Conservation (phyloP, 2,797 vertebrate genomes). For the Choloepus didactylus region DNA sequence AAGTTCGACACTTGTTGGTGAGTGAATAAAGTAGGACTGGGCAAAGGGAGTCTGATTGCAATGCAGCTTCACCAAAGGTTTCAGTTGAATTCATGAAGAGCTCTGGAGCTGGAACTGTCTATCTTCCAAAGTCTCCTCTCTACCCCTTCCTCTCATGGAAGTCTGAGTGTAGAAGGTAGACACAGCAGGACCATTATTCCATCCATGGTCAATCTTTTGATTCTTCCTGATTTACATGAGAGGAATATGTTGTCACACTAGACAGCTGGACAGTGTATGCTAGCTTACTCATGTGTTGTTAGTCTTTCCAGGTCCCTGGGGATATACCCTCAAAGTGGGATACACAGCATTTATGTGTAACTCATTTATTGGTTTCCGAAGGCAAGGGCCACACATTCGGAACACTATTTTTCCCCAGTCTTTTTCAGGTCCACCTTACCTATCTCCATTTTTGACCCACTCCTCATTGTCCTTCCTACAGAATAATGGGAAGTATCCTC, state of each 20-base stretch:
- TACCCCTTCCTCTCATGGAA: background rate
- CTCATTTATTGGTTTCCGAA: background rate
- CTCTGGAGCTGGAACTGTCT: background rate
- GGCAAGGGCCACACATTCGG: background rate
- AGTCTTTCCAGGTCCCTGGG: background rate
- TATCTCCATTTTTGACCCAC: background rate
- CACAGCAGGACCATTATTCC: background rate
- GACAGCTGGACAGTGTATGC: background rate
- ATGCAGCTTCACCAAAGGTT: background rate
- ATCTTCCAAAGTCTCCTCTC: background rate
- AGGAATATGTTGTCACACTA: background rate
- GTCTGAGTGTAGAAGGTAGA: background rate
- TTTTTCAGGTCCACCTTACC: background rate
- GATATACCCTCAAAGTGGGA: accelerated
- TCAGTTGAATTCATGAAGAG: background rate
- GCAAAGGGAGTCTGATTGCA: background rate
- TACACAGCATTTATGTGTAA: background rate
- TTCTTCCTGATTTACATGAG: background rate
- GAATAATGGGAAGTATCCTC: background rate
- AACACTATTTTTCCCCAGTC: background rate
- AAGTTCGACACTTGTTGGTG: background rate
- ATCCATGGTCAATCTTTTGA: too few relatives aligned
- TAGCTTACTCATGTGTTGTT: background rate
- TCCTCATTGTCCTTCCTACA: background rate
- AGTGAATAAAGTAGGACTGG: background rate